These are phyloP conservation scores for Nylanderia fulva DNA, from an alignment of 1,140 invertebrate species.

Conservation along the genomic window DNA sequence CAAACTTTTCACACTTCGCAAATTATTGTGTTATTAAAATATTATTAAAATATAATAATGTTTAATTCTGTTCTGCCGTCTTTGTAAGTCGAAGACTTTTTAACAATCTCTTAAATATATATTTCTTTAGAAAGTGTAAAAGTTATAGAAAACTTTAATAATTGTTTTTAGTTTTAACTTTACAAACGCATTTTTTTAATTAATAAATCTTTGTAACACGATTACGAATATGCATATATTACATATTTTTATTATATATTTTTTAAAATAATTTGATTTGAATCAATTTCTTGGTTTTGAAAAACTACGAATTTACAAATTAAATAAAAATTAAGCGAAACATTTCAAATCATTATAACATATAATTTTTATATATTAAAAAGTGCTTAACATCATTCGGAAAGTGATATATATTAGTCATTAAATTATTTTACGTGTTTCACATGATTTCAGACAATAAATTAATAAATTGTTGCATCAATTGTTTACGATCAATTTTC, in stretches of 20 bases:
- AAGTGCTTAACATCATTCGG: too few species aligned
- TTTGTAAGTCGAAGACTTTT: neutral
- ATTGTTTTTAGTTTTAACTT: neutral
- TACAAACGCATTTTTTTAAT: neutral
- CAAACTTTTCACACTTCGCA: neutral
- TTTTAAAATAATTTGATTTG: neutral
- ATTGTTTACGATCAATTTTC: slow-evolving; percentile 2
- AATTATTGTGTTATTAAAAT: neutral
- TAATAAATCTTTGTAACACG: neutral
- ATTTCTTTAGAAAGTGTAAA: neutral
- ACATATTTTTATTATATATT: neutral
- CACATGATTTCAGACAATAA: neutral
- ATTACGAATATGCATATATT: neutral
- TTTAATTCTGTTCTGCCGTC: neutral
- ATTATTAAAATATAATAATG: slow-evolving; percentile 14
- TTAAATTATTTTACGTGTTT: neutral
- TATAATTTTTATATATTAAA: neutral
- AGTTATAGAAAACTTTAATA: neutral
- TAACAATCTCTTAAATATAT: neutral
- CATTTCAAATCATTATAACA: neutral
- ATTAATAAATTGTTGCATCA: neutral
- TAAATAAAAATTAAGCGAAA: neutral
- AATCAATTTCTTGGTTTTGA: neutral
- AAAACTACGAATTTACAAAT: neutral
- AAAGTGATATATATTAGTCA: too few species aligned